Evolutionary conservation across 2,888 invertebrate genomes (phyloP).

Genomic region (Merodon equestris): DNA sequence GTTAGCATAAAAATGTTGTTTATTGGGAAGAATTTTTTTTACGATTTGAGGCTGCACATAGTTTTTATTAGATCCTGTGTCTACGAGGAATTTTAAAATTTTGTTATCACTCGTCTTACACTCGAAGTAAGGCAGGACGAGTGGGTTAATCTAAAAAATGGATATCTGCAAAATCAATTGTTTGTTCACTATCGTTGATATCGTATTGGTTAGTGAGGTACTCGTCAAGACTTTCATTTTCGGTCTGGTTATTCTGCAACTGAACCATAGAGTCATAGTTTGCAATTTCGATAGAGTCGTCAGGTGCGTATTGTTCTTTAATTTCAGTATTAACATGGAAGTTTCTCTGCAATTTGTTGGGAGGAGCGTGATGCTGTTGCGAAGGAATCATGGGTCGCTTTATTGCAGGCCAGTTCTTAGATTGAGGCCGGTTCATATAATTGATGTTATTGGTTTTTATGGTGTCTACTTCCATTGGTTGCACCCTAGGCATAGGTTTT

Average conservation of each 20-base stretch:
- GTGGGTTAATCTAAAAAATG: constrained; percentile 2
- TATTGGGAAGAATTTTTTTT: background rate
- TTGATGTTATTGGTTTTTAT: constrained; percentile 11
- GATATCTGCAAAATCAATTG: background rate
- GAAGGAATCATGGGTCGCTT: constrained; percentile 14
- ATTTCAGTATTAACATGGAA: constrained; percentile 29
- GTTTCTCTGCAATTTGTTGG: constrained; percentile 37
- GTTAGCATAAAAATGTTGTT: background rate
- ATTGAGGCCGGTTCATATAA: constrained; percentile 4
- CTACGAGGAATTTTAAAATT: background rate
- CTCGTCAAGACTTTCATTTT: background rate
- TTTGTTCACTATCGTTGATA: background rate
- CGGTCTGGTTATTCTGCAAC: background rate
- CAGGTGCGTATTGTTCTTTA: too few species aligned
- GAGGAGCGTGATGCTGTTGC: constrained; percentile 7
- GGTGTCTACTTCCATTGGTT: constrained; percentile 12
- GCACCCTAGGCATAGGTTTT: background rate
- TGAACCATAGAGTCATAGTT: background rate
- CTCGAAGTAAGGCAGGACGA: background rate
- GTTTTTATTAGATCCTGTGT: constrained; percentile 4
- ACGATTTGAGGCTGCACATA: background rate
- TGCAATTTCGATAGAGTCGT: background rate
- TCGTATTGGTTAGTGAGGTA: background rate
- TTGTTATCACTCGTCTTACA: background rate
- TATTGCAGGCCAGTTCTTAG: constrained; percentile 35